Percentiles rank a stretch among this genome's conserved stretches.
phyloP scores from a whole-genome alignment of 2,888 invertebrate genomes.

The Cyrtodaria siliqua region DNA sequence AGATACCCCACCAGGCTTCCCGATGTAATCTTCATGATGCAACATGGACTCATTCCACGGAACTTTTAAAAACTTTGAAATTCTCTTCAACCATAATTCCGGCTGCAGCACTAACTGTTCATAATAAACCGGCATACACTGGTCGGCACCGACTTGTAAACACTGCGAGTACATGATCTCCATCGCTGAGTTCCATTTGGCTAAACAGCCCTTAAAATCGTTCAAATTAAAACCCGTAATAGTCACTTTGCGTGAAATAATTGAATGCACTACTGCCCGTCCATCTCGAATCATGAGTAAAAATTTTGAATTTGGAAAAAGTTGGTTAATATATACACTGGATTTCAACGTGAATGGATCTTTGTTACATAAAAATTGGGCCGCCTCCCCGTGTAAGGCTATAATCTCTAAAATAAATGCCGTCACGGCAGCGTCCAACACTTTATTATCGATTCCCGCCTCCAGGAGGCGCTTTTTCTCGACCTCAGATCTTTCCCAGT shows the following conservation, averaged over 20 bases:
- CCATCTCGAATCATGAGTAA: slow-evolving; percentile 99
- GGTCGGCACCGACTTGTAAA: slow-evolving; percentile 83
- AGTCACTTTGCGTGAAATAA: slow-evolving; percentile 96
- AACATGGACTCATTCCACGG: slow-evolving; percentile 98
- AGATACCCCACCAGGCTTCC: slow-evolving; percentile 97
- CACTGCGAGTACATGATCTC: slow-evolving; percentile 91
- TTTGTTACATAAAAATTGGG: slow-evolving; percentile 98
- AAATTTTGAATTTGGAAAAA: slow-evolving; percentile 99
- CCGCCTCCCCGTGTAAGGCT: slow-evolving; percentile 93
- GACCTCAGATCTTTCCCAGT: slow-evolving; percentile 95
- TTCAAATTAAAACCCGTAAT: slow-evolving; percentile 98
- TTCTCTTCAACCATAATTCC: slow-evolving; percentile 93
- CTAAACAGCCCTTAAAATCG: slow-evolving; percentile 96
- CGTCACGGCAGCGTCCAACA: slow-evolving; percentile 97
- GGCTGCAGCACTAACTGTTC: slow-evolving; percentile 99
- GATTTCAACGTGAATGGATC: slow-evolving; percentile 99
- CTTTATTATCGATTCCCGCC: slow-evolving; percentile 92
- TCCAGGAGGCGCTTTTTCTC: slow-evolving; percentile 78
- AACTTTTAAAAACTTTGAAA: slow-evolving; percentile 95
- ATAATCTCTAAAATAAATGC: slow-evolving; percentile 97
- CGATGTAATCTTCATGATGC: slow-evolving; percentile 98
- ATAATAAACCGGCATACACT: slow-evolving; percentile 97
- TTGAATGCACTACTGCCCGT: slow-evolving; percentile 99
- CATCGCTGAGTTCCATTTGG: slow-evolving; percentile 98
- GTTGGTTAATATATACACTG: slow-evolving; percentile 96